Evolutionary conservation across 1,140 invertebrate species (phyloP).

Genomic region (Metopolophium dirhodum): DNA sequence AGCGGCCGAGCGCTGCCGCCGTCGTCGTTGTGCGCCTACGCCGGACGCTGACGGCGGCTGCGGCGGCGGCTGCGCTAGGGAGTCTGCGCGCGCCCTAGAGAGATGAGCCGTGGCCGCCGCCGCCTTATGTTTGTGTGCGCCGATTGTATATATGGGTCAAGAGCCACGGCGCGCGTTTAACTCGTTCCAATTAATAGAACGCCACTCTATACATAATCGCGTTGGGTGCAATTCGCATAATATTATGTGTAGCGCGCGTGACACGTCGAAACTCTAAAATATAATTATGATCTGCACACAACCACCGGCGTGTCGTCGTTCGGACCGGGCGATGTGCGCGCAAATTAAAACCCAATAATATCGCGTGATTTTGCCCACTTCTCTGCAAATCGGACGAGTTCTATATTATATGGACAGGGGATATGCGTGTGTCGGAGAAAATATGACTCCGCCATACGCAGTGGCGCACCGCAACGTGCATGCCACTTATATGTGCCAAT

Average conservation of each 20-base stretch:
- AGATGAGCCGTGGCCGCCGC: conserved; percentile 11
- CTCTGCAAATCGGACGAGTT: neutral
- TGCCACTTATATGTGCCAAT: too few species aligned
- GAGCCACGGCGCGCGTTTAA: conserved; percentile 27
- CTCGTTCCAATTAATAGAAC: conserved; percentile 57
- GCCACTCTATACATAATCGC: neutral
- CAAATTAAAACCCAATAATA: neutral
- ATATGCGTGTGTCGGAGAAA: too few species aligned
- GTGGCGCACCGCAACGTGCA: too few species aligned
- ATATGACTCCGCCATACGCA: too few species aligned
- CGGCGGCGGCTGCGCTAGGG: neutral
- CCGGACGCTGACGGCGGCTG: neutral
- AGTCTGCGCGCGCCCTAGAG: conserved; percentile 53
- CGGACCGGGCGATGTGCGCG: too few species aligned
- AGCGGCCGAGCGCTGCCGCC: neutral
- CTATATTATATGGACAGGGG: too few species aligned
- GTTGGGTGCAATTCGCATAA: too few species aligned
- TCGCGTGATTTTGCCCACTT: neutral
- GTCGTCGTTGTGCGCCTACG: conserved; percentile 36
- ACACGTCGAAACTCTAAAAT: neutral
- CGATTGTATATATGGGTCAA: conserved; percentile 45
- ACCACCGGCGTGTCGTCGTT: neutral
- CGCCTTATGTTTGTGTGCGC: neutral
- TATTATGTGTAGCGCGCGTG: too few species aligned
- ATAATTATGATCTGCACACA: neutral